These are phyloP conservation scores for Stomorhina lunata DNA, from an alignment of 2,888 invertebrate species.

Conservation along the genomic window DNA sequence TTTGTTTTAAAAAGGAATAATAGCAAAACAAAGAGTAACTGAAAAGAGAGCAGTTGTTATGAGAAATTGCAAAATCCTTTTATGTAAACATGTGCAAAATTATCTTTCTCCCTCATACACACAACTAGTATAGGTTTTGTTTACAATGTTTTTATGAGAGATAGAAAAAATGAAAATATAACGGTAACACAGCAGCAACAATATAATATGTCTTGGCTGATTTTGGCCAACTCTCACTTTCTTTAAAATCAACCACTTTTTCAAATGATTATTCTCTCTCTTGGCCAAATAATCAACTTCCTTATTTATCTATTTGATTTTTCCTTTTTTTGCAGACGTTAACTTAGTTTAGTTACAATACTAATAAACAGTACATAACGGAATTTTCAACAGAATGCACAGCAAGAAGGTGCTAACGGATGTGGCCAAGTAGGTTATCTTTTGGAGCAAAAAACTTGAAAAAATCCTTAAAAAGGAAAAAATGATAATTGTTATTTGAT, in stretches of 20 bases:
- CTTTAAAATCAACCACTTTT: constrained; percentile 38
- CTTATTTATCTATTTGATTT: constrained; percentile 16
- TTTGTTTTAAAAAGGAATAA: neutral
- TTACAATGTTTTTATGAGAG: constrained; percentile 28
- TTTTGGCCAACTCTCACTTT: constrained; percentile 41
- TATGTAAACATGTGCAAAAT: constrained; percentile 30
- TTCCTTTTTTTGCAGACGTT: constrained; percentile 40
- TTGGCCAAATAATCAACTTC: constrained; percentile 55
- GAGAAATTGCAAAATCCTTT: neutral
- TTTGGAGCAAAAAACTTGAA: constrained; percentile 30
- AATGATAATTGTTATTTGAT: constrained; percentile 21
- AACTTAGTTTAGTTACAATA: constrained; percentile 37
- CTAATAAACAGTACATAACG: constrained; percentile 63
- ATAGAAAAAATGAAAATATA: neutral
- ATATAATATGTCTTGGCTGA: constrained; percentile 12
- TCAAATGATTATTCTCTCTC: constrained; percentile 21
- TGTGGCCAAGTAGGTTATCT: constrained; percentile 54
- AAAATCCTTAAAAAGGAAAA: neutral
- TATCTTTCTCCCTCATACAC: neutral
- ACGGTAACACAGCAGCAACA: constrained; percentile 35
- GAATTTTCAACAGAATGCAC: constrained; percentile 61
- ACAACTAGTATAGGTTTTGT: constrained; percentile 30
- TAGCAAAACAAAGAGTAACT: neutral
- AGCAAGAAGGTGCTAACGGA: constrained; percentile 54
- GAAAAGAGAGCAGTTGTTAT: neutral